Evolutionary conservation across 2,113 vertebrate genomes (phyloP), one percentile per base, ranked within the genome.

Genomic region (Cyanocitta stelleri): DNA sequence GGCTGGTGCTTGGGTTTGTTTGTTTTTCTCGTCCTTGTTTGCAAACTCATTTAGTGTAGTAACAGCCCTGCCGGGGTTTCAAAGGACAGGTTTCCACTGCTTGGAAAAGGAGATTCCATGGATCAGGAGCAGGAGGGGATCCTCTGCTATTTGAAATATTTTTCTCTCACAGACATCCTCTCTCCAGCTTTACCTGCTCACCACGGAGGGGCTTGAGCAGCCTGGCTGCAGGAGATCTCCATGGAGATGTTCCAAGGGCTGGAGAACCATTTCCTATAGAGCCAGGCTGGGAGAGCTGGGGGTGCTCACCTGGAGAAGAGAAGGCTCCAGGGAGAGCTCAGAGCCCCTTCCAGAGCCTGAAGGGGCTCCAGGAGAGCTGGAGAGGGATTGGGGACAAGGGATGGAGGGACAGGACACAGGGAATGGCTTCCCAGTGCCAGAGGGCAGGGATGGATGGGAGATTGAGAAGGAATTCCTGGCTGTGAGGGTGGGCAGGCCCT

Each of bases 401-500:
- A 5, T 77, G 74, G 58, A 62, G 22, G 10, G 35, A 77, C 29
- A 76, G 56, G 43, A 76, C 43, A 23, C 5, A 13, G 43, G 73
- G 43, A 48, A 30, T 48, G 55, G 27, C 55, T 30, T 58, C 11
- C 14, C 11, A 22, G 1, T 58, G 33, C 33, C 33, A n/a, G 21
- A 58, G 55, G 55, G 55, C 33, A 58, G 33, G 26, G 14, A 0
- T 58, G 19, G 18, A 6, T 46, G 26, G 72, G 26, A 48, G 18
- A 48, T 14, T 75, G 55, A n/a, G 43, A 64, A 63, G 17, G 1
- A 58, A 66, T 89, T 51, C 7, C 2, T 74, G 12, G 1, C 35
- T 89, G 19, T 0, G 33, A 67, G 18, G 15, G 51, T 43, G 51
- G 11, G 0, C 0, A 68, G 46, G 37, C 5, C 3, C 54, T 76